phyloP scores from a whole-genome alignment of 2,888 invertebrate species.

The Tenthredo livida region DNA sequence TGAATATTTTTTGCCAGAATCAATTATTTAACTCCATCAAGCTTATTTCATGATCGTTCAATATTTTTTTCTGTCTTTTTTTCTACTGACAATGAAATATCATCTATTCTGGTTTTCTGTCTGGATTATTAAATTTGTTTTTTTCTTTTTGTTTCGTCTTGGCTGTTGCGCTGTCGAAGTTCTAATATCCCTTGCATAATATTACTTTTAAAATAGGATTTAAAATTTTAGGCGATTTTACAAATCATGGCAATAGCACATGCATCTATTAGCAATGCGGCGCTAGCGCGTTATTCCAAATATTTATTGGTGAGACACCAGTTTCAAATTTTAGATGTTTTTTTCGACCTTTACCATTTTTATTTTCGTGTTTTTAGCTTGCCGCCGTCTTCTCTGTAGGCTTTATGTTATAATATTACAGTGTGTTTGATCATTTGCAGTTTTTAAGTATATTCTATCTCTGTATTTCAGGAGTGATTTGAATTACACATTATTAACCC shows the following conservation, averaged over 20 bases:
- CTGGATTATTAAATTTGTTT: neutral
- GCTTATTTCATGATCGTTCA: neutral
- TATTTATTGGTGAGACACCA: slow-evolving; percentile 51
- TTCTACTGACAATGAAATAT: neutral
- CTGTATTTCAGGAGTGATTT: neutral
- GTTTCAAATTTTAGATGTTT: slow-evolving; percentile 47
- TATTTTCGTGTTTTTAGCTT: slow-evolving; percentile 10
- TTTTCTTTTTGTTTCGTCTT: slow-evolving; percentile 23
- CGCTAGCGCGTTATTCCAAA: slow-evolving; percentile 50
- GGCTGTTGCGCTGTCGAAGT: slow-evolving; percentile 18
- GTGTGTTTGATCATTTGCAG: slow-evolving; percentile 19
- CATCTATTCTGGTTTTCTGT: slow-evolving; percentile 21
- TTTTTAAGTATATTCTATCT: neutral
- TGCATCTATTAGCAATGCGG: slow-evolving; percentile 50
- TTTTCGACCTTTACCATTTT: neutral
- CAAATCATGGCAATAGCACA: slow-evolving; percentile 52
- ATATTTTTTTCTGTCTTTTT: neutral
- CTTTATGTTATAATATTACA: slow-evolving; percentile 5
- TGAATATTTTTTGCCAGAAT: slow-evolving; percentile 72
- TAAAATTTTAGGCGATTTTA: slow-evolving; percentile 47
- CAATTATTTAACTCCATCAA: slow-evolving; percentile 19
- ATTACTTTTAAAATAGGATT: slow-evolving; percentile 38
- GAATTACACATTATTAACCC: slow-evolving; percentile 1
- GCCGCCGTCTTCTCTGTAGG: neutral
- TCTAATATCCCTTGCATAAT: neutral